A percentile compares a stretch with the other conserved stretches of the same genome.
Evolutionary conservation across 2,113 vertebrate genomes (phyloP).

Genomic region (Beaufortia kweichowensis): DNA sequence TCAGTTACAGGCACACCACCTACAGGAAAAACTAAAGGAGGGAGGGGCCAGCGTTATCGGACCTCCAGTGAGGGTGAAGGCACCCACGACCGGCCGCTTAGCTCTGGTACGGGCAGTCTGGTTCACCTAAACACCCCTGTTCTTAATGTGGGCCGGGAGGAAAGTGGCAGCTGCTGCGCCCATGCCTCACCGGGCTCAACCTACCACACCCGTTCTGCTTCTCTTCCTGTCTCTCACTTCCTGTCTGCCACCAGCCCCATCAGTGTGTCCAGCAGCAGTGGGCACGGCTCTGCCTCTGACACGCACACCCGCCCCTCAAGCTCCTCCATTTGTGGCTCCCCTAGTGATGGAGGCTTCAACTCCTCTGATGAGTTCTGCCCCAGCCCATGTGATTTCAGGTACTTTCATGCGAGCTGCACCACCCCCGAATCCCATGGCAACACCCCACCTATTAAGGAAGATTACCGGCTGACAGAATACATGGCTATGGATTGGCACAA

Average conservation of each 20-base stretch:
- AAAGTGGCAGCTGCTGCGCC: conserved; percentile 44
- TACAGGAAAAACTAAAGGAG: conserved; percentile 68
- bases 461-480: conserved; percentile 80
- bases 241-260: conserved; percentile 82
- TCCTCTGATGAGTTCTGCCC: conserved; percentile 90
- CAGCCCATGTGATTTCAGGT: conserved; percentile 82
- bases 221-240: conserved; percentile 84
- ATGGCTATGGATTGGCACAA: conserved; percentile 85
- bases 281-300: conserved; percentile 79
- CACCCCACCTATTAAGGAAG: conserved; percentile 82
- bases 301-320: conserved; percentile 83
- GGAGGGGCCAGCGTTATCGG: conserved; percentile 75
- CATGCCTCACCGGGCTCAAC: conserved; percentile 29
- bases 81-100: conserved; percentile 69
- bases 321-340: conserved; percentile 89
- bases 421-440: conserved; percentile 88
- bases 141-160: conserved; percentile 50
- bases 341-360: conserved; percentile 89
- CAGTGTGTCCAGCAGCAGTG: conserved; percentile 85
- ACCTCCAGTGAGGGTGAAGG: conserved; percentile 85
- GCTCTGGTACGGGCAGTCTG: conserved; percentile 53
- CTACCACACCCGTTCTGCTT: conserved; percentile 83
- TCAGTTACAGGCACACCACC: conserved; percentile 74
- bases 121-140: conserved; percentile 54
- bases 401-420: conserved; percentile 81